Percentiles rank a stretch among this genome's conserved stretches.
phyloP scores from a whole-genome alignment of 2,888 invertebrate species.

The Cybosia mesomella region DNA sequence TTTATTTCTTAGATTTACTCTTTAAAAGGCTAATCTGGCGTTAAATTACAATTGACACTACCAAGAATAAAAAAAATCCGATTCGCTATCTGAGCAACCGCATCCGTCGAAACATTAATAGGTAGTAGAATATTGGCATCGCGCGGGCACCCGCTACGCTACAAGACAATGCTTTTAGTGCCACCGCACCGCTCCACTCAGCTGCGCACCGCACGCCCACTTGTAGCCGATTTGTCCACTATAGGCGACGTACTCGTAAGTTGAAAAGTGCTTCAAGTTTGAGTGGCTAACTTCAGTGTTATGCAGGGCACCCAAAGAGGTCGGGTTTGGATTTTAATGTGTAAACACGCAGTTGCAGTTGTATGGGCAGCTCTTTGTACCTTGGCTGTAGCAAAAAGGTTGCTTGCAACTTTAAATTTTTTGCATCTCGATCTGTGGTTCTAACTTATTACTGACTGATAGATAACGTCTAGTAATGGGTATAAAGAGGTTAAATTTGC shows the following conservation, averaged over 20 bases:
- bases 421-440: no score
- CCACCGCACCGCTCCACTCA: slow-evolving; percentile 35
- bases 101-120: slow-evolving; percentile 26
- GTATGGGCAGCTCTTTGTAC: background rate
- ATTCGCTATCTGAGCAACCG: slow-evolving; percentile 28
- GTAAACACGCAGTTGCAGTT: background rate
- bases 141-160: slow-evolving; percentile 42
- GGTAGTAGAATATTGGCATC: slow-evolving; percentile 38
- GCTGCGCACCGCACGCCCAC: slow-evolving; percentile 35
- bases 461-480: no score
- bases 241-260: slow-evolving; percentile 44
- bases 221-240: slow-evolving; percentile 59
- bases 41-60: background rate
- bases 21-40: background rate
- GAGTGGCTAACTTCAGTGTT: slow-evolving; percentile 42
- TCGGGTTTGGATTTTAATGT: slow-evolving; percentile 10
- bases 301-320: slow-evolving; percentile 27
- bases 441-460: no score
- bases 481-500: no score
- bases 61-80: background rate
- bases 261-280: slow-evolving; percentile 52
- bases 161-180: slow-evolving; percentile 74
- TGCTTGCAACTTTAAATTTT: no score
- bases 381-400: background rate
- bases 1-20: background rate